These are phyloP conservation scores for Argentina silus DNA, from an alignment of 2,797 vertebrate species.

Conservation along the genomic window DNA sequence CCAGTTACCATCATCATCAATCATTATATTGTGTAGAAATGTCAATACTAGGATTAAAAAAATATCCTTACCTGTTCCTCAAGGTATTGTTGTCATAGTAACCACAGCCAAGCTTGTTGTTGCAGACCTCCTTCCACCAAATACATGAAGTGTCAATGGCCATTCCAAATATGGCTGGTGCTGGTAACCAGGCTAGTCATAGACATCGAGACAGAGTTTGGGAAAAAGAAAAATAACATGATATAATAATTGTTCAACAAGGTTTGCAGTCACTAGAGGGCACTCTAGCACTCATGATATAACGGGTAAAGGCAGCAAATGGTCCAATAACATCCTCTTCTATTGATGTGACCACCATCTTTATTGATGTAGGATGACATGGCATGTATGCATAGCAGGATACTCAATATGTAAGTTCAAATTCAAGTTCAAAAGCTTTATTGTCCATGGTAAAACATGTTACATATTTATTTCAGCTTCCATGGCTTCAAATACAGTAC, in stretches of 20 bases:
- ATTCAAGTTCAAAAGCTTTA: too few relatives aligned
- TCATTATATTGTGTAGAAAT: neutral
- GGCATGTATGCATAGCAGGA: too few relatives aligned
- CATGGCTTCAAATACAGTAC: too few relatives aligned
- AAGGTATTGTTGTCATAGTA: conserved; percentile 92
- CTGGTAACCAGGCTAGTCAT: conserved; percentile 88
- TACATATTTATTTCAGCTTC: too few relatives aligned
- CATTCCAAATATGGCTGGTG: conserved; percentile 88
- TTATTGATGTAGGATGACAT: neutral
- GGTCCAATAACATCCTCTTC: neutral
- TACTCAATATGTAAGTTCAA: too few relatives aligned
- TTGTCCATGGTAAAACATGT: too few relatives aligned
- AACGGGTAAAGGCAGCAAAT: neutral
- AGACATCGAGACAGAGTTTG: neutral
- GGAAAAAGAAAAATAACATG: neutral
- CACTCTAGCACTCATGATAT: conserved; percentile 33
- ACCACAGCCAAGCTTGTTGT: conserved; percentile 78
- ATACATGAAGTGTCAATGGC: conserved; percentile 91
- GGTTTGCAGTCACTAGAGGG: conserved; percentile 40
- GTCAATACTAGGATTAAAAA: neutral
- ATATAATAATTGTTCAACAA: neutral
- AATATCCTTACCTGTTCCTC: conserved; percentile 82
- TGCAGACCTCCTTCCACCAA: conserved; percentile 83
- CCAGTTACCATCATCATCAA: neutral
- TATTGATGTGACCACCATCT: too few relatives aligned